Base-by-base conservation (phyloP, 2,113 vertebrate species). In the Propithecus coquereli region DNA sequence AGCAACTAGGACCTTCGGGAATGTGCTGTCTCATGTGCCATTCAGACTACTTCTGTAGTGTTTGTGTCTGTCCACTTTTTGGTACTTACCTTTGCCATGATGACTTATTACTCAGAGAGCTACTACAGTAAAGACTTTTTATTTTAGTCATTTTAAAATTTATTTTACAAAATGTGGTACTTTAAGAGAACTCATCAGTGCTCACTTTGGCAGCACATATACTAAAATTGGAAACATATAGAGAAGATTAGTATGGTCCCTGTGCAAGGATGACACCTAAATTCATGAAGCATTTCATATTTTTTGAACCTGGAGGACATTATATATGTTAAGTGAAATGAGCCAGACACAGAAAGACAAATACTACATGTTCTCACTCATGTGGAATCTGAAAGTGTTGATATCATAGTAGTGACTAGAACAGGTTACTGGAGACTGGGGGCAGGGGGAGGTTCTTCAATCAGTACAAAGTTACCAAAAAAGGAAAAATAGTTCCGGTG, bases 81-180 rank as follows among this genome's bases (percentile, higher is more conserved):
- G 68, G 14, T 10, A 3, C 50, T 86, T 43, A 6, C 22, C 52
- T 86, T 80, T 94, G 32, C 50, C 20, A 7, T 50, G 32, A 83
- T 71, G 54, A 82, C 9, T 47, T 83, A 79, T n/a, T 92, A 87
- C 54, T 92, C 40, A 68, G 61, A 93, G 27, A 92, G 37, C 10
- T 52, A 34, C 18, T 16, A 47, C 0, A n/a, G 34, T 27, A 23
- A 68, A 63, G 34, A n/a, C 50, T 66, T 93, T 74, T 79, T 40
- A 68, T 92, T 71, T 92, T 30, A 52, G 57, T 37, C 10, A 89
- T 91, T 93, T 96, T 34, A 90, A 68, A 76, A 50, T 37, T 92
- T 85, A n/a, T 88, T 82, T 91, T 50, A 57, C 43, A 57, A 96
- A 96, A 81, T 70, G 4, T 76, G 68, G 9, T 45, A 37, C 8